A percentile compares a stretch with the other conserved stretches of the same genome.
These are phyloP conservation scores for Idaea aversata DNA, from an alignment of 2,888 invertebrate genomes.

Conservation along the genomic window DNA sequence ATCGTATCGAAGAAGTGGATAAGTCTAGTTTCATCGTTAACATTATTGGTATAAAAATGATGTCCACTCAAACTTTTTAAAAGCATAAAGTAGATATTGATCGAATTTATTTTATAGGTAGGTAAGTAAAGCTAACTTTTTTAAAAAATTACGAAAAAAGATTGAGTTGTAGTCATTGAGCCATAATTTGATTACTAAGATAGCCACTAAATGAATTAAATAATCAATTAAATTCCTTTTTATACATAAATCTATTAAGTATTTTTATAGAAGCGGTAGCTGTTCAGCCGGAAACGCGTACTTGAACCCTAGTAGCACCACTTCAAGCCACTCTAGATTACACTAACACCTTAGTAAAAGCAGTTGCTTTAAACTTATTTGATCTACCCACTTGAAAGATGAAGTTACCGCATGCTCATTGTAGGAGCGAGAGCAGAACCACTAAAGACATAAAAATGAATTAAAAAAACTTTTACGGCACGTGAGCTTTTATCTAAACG, in stretches of 20 bases:
- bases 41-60: background rate
- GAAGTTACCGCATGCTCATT: conserved; percentile 24
- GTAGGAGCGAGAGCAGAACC: conserved; percentile 14
- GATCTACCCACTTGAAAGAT: conserved; percentile 67
- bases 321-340: conserved; percentile 61
- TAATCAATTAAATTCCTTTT: too few species aligned
- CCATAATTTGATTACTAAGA: too few species aligned
- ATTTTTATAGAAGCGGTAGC: background rate
- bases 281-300: conserved; percentile 50
- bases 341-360: conserved; percentile 67
- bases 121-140: background rate
- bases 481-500: background rate
- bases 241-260: background rate
- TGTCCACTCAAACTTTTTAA: background rate
- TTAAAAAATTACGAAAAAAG: background rate
- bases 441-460: conserved; percentile 5
- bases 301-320: conserved; percentile 49
- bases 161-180: background rate
- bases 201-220: too few species aligned
- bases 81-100: background rate
- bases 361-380: conserved; percentile 54
- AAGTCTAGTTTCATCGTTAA: conserved; percentile 6
- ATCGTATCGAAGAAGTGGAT: conserved; percentile 7
- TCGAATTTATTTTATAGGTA: background rate
- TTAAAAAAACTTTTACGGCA: conserved; percentile 3